Conservation (phyloP, 2,113 vertebrate species). For the Felis chaus region DNA sequence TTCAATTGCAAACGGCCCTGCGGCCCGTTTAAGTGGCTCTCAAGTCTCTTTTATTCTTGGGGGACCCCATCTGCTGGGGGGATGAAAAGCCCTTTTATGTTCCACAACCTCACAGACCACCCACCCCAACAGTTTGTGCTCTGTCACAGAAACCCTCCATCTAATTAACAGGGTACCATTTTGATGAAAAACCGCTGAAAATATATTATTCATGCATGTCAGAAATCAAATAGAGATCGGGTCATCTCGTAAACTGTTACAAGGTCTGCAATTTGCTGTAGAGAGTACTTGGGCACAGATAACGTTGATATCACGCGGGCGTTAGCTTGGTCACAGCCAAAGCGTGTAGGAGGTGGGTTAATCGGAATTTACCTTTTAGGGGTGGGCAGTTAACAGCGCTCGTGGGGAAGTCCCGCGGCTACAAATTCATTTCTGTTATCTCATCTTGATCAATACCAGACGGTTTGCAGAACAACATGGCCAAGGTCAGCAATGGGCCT, state of each 20-base stretch:
- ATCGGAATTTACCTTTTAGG: neutral
- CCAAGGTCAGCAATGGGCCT: neutral
- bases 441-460: neutral
- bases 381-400: neutral
- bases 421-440: neutral
- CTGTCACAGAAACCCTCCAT: slow-evolving; percentile 51
- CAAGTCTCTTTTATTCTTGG: slow-evolving; percentile 63
- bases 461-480: neutral
- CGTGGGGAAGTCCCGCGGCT: neutral
- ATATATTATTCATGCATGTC: slow-evolving; percentile 67
- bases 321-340: neutral
- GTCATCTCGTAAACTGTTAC: slow-evolving; percentile 46
- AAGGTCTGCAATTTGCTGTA: slow-evolving; percentile 24
- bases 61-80: slow-evolving; percentile 58
- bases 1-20: neutral
- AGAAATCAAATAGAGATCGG: slow-evolving; percentile 65
- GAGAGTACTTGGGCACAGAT: slow-evolving; percentile 10
- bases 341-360: neutral
- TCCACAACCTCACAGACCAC: slow-evolving; percentile 55
- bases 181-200: slow-evolving; percentile 70
- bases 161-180: slow-evolving; percentile 63
- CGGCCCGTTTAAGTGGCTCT: slow-evolving; percentile 66
- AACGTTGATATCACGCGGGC: neutral
- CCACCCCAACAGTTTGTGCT: slow-evolving; percentile 63
- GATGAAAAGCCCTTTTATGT: slow-evolving; percentile 66